These are phyloP conservation scores for Ptychoptera contaminata DNA, from an alignment of 2,888 invertebrate species.

Conservation along the genomic window DNA sequence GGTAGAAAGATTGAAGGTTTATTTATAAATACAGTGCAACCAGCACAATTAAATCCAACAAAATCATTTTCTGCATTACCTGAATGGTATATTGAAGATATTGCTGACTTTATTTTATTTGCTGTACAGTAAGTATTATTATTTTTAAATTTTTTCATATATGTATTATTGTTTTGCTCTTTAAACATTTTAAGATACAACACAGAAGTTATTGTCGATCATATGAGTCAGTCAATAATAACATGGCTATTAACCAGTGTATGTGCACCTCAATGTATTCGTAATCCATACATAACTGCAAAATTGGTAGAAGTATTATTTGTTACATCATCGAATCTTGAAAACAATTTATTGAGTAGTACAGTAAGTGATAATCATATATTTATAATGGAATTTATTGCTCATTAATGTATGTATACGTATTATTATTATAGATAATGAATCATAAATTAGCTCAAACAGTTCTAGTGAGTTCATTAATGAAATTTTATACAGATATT, in stretches of 20 bases:
- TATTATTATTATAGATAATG: slow-evolving; percentile 62
- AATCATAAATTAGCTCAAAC: slow-evolving; percentile 72
- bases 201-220: slow-evolving; percentile 55
- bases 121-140: slow-evolving; percentile 65
- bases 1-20: slow-evolving; percentile 33
- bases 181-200: slow-evolving; percentile 43
- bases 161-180: background rate
- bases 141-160: background rate
- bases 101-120: slow-evolving; percentile 89
- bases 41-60: slow-evolving; percentile 43
- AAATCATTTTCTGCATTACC: slow-evolving; percentile 78
- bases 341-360: too few species aligned
- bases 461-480: slow-evolving; percentile 72
- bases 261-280: slow-evolving; percentile 78
- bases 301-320: slow-evolving; percentile 87
- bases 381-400: too few species aligned
- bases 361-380: too few species aligned
- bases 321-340: slow-evolving; percentile 42
- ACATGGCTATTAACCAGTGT: slow-evolving; percentile 80
- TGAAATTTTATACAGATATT: slow-evolving; percentile 97
- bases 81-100: slow-evolving; percentile 95
- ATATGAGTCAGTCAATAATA: slow-evolving; percentile 67
- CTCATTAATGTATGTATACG: too few species aligned
- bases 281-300: slow-evolving; percentile 93
- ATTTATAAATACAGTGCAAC: slow-evolving; percentile 36